These are phyloP conservation scores for Pionites leucogaster DNA, from an alignment of 2,113 vertebrate species.

Conservation along the genomic window DNA sequence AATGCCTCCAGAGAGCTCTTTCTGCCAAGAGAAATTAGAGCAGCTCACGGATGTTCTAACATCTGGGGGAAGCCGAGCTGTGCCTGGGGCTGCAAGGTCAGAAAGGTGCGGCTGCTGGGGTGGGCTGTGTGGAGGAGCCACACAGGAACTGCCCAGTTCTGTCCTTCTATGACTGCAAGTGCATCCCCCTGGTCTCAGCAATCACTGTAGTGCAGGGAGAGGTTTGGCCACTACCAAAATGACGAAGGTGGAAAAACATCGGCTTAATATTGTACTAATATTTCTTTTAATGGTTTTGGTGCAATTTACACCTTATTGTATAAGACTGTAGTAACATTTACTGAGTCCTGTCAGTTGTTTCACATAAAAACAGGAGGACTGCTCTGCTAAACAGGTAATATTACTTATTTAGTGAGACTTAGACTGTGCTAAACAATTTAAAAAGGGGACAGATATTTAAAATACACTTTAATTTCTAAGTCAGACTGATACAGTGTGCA, in stretches of 20 bases:
- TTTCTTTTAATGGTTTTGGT: background rate
- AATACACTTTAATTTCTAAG: background rate
- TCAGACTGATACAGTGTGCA: background rate
- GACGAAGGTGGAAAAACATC: background rate
- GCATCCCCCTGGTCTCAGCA: rapidly evolving
- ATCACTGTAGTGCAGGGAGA: background rate
- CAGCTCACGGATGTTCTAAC: background rate
- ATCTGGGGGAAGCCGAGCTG: rapidly evolving
- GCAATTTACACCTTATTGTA: background rate
- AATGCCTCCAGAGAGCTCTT: conserved; percentile 25
- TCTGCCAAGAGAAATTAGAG: conserved; percentile 43
- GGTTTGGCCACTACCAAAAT: background rate
- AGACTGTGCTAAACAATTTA: background rate
- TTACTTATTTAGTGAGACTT: background rate
- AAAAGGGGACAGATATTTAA: background rate
- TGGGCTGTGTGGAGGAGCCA: background rate
- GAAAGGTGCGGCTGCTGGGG: rapidly evolving
- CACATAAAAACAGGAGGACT: background rate
- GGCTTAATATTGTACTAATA: background rate
- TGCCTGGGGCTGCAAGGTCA: background rate
- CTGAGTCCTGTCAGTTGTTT: background rate
- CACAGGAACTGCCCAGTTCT: background rate
- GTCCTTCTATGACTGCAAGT: rapidly evolving
- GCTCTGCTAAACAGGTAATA: background rate
- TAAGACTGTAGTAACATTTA: background rate